phyloP scores from a whole-genome alignment of 2,113 vertebrate genomes.

The Hypanus sabinus region DNA sequence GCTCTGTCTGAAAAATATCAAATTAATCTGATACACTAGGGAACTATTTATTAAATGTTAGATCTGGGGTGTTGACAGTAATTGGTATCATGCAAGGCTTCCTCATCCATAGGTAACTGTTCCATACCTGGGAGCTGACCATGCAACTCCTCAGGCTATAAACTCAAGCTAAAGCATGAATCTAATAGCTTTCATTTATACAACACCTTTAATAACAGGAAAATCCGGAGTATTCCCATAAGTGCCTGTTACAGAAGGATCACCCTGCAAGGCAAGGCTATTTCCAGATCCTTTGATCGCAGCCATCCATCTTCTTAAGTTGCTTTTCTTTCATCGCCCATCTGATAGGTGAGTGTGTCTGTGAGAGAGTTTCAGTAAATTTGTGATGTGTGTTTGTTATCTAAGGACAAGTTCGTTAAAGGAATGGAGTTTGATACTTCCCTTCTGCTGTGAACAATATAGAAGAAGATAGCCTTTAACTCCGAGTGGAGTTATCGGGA shows the following conservation, averaged over 20 bases:
- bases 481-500: too few relatives aligned
- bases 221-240: too few relatives aligned
- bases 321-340: not conserved
- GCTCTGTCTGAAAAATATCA: not conserved
- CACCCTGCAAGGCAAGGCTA: not conserved
- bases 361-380: not conserved
- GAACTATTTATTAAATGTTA: not conserved
- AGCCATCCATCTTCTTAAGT: not conserved
- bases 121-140: too few relatives aligned
- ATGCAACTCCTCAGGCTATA: too few relatives aligned
- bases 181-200: too few relatives aligned
- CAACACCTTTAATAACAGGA: too few relatives aligned
- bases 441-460: too few relatives aligned
- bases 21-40: not conserved
- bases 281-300: not conserved
- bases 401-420: not conserved
- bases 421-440: too few relatives aligned
- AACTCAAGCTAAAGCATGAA: too few relatives aligned
- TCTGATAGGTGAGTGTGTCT: not conserved
- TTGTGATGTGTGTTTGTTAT: not conserved
- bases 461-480: too few relatives aligned
- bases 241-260: not conserved
- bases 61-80: not conserved
- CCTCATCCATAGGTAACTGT: not conserved
- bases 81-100: not conserved